Percentiles rank a stretch among this genome's conserved stretches.
Evolutionary conservation across 2,888 invertebrate genomes (phyloP).

Genomic region (Caenorhabditis parvicauda): DNA sequence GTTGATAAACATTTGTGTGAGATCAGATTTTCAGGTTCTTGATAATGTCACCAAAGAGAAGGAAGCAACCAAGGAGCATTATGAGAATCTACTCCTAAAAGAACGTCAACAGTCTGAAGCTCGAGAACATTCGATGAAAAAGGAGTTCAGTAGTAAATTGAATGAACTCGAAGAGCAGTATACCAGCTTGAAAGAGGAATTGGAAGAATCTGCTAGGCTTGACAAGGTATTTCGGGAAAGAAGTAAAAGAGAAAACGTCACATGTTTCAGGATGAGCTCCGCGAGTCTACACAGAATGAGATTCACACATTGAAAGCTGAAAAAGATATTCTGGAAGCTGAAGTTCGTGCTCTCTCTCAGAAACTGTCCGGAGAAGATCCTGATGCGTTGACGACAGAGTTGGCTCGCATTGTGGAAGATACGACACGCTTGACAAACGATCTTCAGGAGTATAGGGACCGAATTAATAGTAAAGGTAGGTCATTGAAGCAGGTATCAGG

Average conservation of each 20-base stretch:
- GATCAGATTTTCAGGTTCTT: conserved; percentile 47
- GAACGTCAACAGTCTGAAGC: conserved; percentile 56
- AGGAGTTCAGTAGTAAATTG: conserved; percentile 58
- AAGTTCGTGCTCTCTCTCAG: conserved; percentile 38
- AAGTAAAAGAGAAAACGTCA: too few relatives aligned
- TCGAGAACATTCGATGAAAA: conserved; percentile 57
- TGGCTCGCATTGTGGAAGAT: conserved; percentile 37
- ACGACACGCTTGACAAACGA: conserved; percentile 29
- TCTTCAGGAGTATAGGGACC: conserved; percentile 34
- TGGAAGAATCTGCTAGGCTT: conserved; percentile 44
- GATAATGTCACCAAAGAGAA: conserved; percentile 62
- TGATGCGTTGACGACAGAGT: conserved; percentile 35
- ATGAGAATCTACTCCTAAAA: conserved; percentile 51
- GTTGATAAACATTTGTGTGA: background rate
- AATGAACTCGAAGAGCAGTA: conserved; percentile 62
- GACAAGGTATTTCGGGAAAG: too few relatives aligned
- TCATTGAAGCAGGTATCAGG: background rate
- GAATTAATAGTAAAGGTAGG: conserved; percentile 31
- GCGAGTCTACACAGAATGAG: conserved; percentile 53
- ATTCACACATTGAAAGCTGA: conserved; percentile 45
- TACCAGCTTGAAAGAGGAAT: conserved; percentile 53
- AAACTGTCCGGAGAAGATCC: conserved; percentile 36
- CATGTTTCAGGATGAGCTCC: conserved; percentile 40
- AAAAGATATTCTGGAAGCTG: conserved; percentile 43
- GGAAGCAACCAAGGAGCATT: conserved; percentile 58